These are phyloP conservation scores for Myotis findleyi DNA, from an alignment of 2,797 vertebrate species.

Conservation along the genomic window DNA sequence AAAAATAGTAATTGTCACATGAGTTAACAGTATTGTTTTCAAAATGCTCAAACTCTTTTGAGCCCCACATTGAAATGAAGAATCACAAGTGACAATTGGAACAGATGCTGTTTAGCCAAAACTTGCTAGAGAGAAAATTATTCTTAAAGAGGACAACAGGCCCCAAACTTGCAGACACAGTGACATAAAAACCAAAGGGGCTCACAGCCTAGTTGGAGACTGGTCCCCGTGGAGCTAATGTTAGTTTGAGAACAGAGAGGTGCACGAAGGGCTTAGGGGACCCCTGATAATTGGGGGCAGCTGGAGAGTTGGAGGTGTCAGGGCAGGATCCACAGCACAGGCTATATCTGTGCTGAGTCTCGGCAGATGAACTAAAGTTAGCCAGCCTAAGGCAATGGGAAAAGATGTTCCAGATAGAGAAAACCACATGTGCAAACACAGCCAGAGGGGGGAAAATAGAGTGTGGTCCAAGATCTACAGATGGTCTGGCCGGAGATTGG, in stretches of 20 bases:
- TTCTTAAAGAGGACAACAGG: background rate
- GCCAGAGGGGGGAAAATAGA: background rate
- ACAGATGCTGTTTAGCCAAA: background rate
- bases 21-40: background rate
- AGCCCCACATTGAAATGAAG: background rate
- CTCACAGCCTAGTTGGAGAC: background rate
- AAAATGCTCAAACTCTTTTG: conserved; percentile 13
- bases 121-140: background rate
- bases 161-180: background rate
- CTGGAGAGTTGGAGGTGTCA: background rate
- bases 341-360: background rate
- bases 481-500: background rate
- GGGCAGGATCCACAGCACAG: background rate
- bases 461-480: background rate
- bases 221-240: background rate
- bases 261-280: background rate
- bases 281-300: background rate
- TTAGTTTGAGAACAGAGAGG: background rate
- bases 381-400: background rate
- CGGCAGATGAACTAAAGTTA: background rate
- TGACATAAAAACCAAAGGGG: background rate
- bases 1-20: background rate
- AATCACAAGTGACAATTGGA: conserved; percentile 3
- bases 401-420: background rate
- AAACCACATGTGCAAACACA: background rate